Evolutionary conservation across 2,888 invertebrate genomes (phyloP).

Genomic region (Chrysomela aeneicollis): DNA sequence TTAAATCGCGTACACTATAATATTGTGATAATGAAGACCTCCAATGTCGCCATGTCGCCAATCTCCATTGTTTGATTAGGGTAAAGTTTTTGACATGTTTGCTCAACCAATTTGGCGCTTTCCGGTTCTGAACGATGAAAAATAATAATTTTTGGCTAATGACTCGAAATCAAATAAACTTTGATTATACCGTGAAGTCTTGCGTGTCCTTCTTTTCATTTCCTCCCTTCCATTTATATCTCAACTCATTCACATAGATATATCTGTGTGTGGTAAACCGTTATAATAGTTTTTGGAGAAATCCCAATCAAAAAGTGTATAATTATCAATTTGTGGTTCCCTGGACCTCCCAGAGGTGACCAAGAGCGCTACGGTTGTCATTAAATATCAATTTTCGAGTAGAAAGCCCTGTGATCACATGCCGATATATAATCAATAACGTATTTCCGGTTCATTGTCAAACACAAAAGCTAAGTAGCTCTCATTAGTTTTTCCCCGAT

Average conservation of each 20-base stretch:
- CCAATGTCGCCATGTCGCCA: neutral
- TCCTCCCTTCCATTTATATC: neutral
- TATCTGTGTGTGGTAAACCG: conserved; percentile 7
- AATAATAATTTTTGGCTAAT: conserved; percentile 1
- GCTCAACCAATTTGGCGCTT: neutral
- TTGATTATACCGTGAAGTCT: neutral
- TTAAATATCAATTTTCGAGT: conserved; percentile 21
- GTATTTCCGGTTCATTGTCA: conserved; percentile 19
- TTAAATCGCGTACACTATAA: too few species aligned
- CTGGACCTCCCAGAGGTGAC: conserved; percentile 5
- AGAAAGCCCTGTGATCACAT: conserved; percentile 13
- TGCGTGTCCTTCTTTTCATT: neutral
- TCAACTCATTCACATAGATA: neutral
- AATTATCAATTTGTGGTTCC: conserved; percentile 5
- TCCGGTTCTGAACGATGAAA: neutral
- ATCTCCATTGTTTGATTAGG: neutral
- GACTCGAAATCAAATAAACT: conserved; percentile 4
- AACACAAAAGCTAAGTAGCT: conserved; percentile 19
- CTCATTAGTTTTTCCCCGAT: conserved; percentile 18
- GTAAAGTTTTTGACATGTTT: neutral
- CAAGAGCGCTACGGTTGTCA: conserved; percentile 5
- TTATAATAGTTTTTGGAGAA: conserved; percentile 1
- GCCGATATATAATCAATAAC: conserved; percentile 22
- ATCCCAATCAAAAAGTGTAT: conserved; percentile 5
- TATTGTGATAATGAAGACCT: neutral